Base-by-base conservation (phyloP, 2,113 vertebrate species). In the Dolichotis patagonum region DNA sequence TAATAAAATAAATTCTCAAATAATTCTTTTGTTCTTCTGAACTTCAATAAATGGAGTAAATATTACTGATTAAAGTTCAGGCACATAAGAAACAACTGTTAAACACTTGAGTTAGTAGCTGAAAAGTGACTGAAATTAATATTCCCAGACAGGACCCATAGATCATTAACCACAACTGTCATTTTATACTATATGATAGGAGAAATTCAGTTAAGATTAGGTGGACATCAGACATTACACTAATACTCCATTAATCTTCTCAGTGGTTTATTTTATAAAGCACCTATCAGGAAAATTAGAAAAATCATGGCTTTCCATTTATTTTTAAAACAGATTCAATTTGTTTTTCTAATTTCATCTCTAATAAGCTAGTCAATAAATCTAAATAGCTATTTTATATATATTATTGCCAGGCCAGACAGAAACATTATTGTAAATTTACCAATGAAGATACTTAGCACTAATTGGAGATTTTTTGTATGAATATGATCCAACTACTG, bases 41-140 rank as follows among this genome's bases (percentile, higher is more conserved):
- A 94, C 91, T 78, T 71, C 65, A 94, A 88, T 91, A 83, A 88
- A 71, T 81, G 20, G 5, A 84, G 10, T 52, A 93, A 80, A 84
- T 89, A 19, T 96, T 30, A 89, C 32, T 86, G 26, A 89, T 9
- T 90, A 90, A 92, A 71, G 71, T 67, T 12, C 67, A 91, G 43
- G 16, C 12, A 78, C 1, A 65, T n/a, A 80, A 87, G 81, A 92
- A 90, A 62, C 65, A 92, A 81, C n/a, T 94, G 71, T 67, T 78
- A 91, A 95, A 88, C n/a, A 92, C 9, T 90, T 91, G 90, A 85
- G 78, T 69, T 82, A 69, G 63, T 92, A 38, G 17, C 28, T 92
- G 20, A 49, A 94, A 85, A 78, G 43, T 91, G 35, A 63, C 4
- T 88, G 17, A 92, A 95, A 96, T 94, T 94, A 77, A 19, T 87